Base-by-base conservation (phyloP, 2,888 invertebrate genomes). In the Hirtodrosophila confusa region DNA sequence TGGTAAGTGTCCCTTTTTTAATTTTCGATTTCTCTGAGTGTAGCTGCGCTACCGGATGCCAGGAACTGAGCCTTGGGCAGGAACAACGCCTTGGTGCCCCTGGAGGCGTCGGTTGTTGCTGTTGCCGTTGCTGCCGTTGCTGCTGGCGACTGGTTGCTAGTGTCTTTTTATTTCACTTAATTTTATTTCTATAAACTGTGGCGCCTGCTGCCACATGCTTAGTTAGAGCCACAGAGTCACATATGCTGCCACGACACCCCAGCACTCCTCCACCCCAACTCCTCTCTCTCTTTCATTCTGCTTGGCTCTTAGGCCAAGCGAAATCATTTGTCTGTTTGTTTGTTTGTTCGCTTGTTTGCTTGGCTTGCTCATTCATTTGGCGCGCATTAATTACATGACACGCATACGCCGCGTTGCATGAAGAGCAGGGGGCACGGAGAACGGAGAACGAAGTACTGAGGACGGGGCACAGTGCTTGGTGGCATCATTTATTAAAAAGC, bases 381-480 rank as follows among this genome's bases (percentile, higher is more conserved):
- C 67, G 70, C 67, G 86, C 80, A 88, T 84, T 84, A 84, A 84
- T 84, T 84, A 88, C 86, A 88, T 67, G 84, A 84, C 86, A 83
- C 88, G 83, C 86, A 82, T 86, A 70, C 66, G 76, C 57, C 66
- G 50, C 55, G 57, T 41, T 35, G 79, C 41, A 40, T 40, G 48
- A 6, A 12, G 3, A 36, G 23, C 6, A 8, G 27, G 29, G n/a
- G 12, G 8, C 9, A 36, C 41, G 43, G 48, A 0, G 9, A 3
- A n/a, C 23, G 57, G 49, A 33, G 50, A 17, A 35, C 41, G 41
- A n/a, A n/a, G n/a, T n/a, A n/a, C n/a, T n/a, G 3, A 36, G 23
- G 4, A 8, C 11, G 29, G n/a, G 12, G 8, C 9, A 36, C 41
- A 37, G 5, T 27, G 6, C 27, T 27, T 27, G 58, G 49, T 45